These are phyloP conservation scores for Napeogenes sylphis DNA, from an alignment of 2,888 invertebrate species.

Conservation along the genomic window DNA sequence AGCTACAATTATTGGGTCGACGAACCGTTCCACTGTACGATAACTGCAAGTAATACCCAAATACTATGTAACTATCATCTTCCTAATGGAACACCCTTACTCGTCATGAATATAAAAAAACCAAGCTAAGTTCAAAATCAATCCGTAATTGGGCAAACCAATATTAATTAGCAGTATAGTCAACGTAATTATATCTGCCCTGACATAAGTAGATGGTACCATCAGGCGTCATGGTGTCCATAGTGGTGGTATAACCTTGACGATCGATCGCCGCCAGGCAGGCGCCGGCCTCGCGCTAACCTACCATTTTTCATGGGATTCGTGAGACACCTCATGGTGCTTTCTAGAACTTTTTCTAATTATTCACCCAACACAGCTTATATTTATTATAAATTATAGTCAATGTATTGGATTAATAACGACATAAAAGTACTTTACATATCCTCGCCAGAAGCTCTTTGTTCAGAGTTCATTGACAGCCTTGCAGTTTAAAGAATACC, in stretches of 20 bases:
- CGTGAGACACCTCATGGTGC: slow-evolving; percentile 39
- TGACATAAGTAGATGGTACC: slow-evolving; percentile 7
- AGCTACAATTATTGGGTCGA: slow-evolving; percentile 33
- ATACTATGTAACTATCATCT: too few species aligned
- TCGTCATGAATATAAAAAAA: too few species aligned
- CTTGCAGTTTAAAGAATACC: background rate
- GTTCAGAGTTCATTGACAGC: background rate
- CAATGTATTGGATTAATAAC: too few species aligned
- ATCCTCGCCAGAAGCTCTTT: too few species aligned
- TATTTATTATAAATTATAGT: too few species aligned
- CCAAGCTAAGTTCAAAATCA: too few species aligned
- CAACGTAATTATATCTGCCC: too few species aligned
- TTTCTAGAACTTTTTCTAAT: slow-evolving; percentile 17
- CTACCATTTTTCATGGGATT: slow-evolving; percentile 50
- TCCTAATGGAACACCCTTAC: too few species aligned
- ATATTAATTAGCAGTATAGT: too few species aligned
- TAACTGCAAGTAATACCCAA: background rate
- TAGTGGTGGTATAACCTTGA: slow-evolving; percentile 62
- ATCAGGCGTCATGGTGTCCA: slow-evolving; percentile 34
- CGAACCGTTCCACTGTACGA: slow-evolving; percentile 17
- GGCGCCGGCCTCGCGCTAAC: slow-evolving; percentile 56
- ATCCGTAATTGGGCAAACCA: too few species aligned
- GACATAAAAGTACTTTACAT: too few species aligned
- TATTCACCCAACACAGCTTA: too few species aligned
- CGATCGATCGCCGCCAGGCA: slow-evolving; percentile 63